Evolutionary conservation across 23 tunicate genomes (phyloP).

Genomic region (Styela clava): DNA sequence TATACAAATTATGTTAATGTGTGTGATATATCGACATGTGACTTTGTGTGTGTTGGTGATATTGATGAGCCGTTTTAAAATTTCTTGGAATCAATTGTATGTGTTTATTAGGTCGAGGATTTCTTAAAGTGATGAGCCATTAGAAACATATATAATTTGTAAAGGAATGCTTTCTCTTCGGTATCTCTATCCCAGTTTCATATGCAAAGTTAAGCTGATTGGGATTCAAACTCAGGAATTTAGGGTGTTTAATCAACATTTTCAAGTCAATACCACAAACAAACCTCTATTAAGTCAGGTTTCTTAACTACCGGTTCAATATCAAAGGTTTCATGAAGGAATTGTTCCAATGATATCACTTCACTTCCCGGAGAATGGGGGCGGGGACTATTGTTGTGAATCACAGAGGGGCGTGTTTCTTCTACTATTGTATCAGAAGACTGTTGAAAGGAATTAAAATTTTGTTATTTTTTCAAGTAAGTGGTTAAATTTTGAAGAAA

Average conservation of each 20-base stretch:
- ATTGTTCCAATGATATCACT: conserved; percentile 52
- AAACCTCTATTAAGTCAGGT: not conserved
- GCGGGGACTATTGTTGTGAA: not conserved
- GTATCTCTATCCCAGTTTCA: too few species aligned
- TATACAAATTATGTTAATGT: too few species aligned
- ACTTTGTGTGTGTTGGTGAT: too few species aligned
- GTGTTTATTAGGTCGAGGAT: not conserved
- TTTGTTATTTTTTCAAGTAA: not conserved
- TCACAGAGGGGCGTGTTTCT: not conserved
- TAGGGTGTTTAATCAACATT: not conserved
- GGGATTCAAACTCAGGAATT: not conserved
- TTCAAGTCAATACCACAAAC: not conserved
- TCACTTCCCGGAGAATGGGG: conserved; percentile 51
- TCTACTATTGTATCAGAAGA: conserved; percentile 9
- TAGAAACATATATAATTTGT: not conserved
- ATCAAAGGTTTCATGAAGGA: conserved; percentile 29
- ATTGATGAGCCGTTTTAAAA: too few species aligned
- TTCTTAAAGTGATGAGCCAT: not conserved
- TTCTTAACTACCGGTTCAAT: conserved; percentile 19
- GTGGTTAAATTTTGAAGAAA: not conserved
- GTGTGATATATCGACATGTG: too few species aligned
- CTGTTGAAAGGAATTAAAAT: not conserved
- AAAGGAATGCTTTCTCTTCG: too few species aligned
- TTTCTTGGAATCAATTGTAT: too few species aligned
- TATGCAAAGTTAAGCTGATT: too few species aligned